Evolutionary conservation across 2,113 vertebrate species (phyloP).

Genomic region (Pelusios castaneus): DNA sequence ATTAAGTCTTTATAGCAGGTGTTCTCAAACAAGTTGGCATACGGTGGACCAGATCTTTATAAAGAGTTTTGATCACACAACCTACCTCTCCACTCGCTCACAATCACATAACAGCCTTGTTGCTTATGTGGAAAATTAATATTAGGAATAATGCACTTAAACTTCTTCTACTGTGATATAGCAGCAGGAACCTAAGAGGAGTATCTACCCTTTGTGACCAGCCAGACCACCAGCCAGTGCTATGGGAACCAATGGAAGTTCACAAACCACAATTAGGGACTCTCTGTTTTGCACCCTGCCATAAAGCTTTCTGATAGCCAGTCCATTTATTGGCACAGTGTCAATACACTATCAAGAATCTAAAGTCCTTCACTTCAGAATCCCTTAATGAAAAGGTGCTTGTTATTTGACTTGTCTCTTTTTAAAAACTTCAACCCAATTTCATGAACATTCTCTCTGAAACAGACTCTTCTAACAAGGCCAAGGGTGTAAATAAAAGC

Average conservation of each 20-base stretch:
- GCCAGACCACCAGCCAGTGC: neutral
- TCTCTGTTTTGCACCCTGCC: neutral
- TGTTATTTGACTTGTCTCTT: neutral
- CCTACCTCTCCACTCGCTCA: neutral
- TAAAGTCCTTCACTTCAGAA: neutral
- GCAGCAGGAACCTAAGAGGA: neutral
- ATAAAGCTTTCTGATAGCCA: neutral
- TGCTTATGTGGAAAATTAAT: neutral
- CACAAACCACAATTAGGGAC: neutral
- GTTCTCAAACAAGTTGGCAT: neutral
- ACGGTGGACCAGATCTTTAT: neutral
- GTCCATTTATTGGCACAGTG: neutral
- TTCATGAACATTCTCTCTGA: neutral
- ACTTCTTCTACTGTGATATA: neutral
- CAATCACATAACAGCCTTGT: neutral
- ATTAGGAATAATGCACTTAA: neutral
- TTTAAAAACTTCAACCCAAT: neutral
- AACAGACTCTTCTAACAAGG: neutral
- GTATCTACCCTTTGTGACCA: neutral
- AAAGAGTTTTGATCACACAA: neutral
- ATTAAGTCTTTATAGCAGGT: neutral
- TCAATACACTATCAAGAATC: neutral
- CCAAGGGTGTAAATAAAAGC: neutral
- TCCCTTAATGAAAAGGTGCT: neutral
- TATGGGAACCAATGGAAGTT: neutral